Evolutionary conservation across 2,888 invertebrate genomes (phyloP).

Genomic region (Celastrina argiolus): DNA sequence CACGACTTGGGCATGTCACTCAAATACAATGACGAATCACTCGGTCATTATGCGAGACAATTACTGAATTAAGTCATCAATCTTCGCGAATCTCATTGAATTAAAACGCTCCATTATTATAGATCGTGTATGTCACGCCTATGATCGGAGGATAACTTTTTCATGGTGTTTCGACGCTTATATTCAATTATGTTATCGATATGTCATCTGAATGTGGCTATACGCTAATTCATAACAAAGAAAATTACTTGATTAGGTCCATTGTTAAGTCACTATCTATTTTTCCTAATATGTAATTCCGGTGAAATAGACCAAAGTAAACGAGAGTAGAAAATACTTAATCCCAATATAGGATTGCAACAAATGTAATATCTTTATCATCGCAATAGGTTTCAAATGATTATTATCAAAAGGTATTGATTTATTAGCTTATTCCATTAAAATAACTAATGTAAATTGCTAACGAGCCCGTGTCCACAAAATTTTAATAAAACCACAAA

Average conservation of each 20-base stretch:
- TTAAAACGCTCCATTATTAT: not conserved
- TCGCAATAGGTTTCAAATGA: not conserved
- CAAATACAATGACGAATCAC: constrained; percentile 22
- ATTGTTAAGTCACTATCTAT: not conserved
- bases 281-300: not conserved
- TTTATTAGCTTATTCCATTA: not conserved
- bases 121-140: not conserved
- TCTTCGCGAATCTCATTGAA: constrained; percentile 13
- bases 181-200: not conserved
- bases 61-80: constrained; percentile 21
- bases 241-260: not conserved
- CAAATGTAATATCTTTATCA: not conserved
- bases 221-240: not conserved
- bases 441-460: not conserved
- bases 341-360: not conserved
- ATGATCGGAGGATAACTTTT: not conserved
- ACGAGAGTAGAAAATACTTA: too few relatives aligned
- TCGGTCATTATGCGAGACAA: constrained; percentile 5
- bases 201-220: not conserved
- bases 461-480: not conserved
- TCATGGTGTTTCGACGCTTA: not conserved
- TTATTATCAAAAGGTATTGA: not conserved
- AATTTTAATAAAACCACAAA: not conserved
- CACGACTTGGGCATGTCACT: constrained; percentile 41
- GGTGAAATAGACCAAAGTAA: too few relatives aligned